Percentiles rank a stretch among this genome's conserved stretches.
Evolutionary conservation across 2,888 invertebrate species (phyloP).

Genomic region (Agonopterix heracliana): DNA sequence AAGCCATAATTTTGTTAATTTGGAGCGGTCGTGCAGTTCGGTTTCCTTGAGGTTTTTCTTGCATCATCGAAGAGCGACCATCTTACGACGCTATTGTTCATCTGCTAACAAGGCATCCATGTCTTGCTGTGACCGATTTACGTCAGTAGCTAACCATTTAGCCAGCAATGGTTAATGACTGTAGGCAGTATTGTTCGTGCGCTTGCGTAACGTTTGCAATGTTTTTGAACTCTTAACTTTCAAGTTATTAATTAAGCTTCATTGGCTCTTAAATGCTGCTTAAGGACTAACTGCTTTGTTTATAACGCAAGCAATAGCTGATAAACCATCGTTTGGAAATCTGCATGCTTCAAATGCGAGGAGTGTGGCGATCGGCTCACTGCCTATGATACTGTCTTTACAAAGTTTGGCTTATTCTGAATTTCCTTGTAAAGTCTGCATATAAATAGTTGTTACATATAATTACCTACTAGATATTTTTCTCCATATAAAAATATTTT

Average conservation of each 20-base stretch:
- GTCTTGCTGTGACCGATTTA: constrained; percentile 51
- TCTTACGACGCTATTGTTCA: constrained; percentile 27
- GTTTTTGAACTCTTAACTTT: constrained; percentile 43
- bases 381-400: too few relatives aligned
- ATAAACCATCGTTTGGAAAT: not conserved
- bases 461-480: too few relatives aligned
- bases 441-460: too few relatives aligned
- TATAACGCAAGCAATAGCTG: not conserved
- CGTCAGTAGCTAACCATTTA: constrained; percentile 61
- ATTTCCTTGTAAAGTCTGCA: too few relatives aligned
- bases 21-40: constrained; percentile 39
- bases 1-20: constrained; percentile 47
- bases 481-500: too few relatives aligned
- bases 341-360: too few relatives aligned
- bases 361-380: too few relatives aligned
- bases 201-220: constrained; percentile 27
- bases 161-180: constrained; percentile 5
- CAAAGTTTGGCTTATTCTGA: too few relatives aligned
- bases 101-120: constrained; percentile 36
- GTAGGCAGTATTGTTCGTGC: constrained; percentile 41
- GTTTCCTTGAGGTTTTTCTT: constrained; percentile 23
- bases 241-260: constrained; percentile 58
- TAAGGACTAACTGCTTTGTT: not conserved
- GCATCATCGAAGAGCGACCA: not conserved
- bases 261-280: constrained; percentile 22